Evolutionary conservation across 2,113 vertebrate genomes (phyloP).

Genomic region (Eurypyga helias): DNA sequence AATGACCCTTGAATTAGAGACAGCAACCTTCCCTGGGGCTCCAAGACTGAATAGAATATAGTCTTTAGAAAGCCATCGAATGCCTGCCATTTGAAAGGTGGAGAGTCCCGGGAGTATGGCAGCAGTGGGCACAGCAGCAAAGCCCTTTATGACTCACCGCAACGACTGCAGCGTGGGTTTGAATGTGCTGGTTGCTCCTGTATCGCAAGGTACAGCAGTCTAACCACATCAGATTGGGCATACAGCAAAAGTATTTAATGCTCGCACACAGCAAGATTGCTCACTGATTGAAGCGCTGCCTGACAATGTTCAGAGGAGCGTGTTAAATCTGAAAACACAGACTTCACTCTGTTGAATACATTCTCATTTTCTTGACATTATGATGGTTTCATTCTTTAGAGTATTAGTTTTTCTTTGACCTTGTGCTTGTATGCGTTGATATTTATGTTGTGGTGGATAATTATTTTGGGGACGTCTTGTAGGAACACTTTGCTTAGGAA

Average conservation of each 20-base stretch:
- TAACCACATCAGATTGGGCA: neutral
- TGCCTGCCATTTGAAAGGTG: slow-evolving; percentile 59
- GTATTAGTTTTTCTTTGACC: neutral
- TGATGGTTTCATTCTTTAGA: neutral
- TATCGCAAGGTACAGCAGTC: slow-evolving; percentile 70
- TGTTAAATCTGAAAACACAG: neutral
- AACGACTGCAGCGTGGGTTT: slow-evolving; percentile 76
- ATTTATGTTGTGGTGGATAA: neutral
- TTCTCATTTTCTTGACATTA: neutral
- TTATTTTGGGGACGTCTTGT: neutral
- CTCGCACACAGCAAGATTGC: neutral
- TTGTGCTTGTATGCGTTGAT: neutral
- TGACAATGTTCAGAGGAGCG: neutral
- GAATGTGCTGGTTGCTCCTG: slow-evolving; percentile 76
- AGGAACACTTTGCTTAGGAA: neutral
- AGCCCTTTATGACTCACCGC: slow-evolving; percentile 76
- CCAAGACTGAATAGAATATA: neutral
- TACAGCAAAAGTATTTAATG: neutral
- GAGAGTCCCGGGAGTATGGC: slow-evolving; percentile 78
- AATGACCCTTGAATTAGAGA: neutral
- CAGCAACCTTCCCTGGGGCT: neutral
- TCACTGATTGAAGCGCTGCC: neutral
- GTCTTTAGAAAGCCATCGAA: neutral
- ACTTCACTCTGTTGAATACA: neutral
- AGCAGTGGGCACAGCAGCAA: slow-evolving; percentile 75